Evolutionary conservation across 2,113 vertebrate genomes (phyloP).

Genomic region (Glaucomys volans): DNA sequence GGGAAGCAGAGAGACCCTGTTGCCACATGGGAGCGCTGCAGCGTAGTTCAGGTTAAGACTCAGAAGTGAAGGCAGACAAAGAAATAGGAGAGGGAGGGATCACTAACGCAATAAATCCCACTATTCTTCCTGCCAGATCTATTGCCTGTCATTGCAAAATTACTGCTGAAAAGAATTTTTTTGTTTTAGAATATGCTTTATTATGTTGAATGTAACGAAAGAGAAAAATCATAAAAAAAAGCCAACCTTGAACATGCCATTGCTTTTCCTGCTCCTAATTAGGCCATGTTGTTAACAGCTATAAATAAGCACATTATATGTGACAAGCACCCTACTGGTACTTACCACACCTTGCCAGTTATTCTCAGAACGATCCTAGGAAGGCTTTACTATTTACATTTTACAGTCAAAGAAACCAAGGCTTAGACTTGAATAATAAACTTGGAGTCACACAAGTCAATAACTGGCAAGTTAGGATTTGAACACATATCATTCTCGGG

Average conservation of each 20-base stretch:
- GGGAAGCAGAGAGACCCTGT: background rate
- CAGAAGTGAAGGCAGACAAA: background rate
- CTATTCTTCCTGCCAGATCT: background rate
- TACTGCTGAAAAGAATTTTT: background rate
- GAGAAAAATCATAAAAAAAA: background rate
- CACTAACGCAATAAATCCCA: background rate
- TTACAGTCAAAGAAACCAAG: background rate
- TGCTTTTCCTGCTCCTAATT: background rate
- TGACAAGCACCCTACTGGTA: background rate
- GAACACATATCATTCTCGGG: background rate
- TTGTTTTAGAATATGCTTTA: background rate
- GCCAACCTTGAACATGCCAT: background rate
- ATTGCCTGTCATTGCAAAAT: background rate
- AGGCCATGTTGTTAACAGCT: background rate
- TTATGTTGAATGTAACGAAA: conserved; percentile 3
- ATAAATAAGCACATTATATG: background rate
- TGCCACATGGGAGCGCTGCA: background rate
- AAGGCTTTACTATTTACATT: background rate
- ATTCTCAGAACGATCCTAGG: background rate
- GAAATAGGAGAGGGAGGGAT: background rate
- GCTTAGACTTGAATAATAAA: background rate
- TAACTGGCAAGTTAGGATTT: background rate
- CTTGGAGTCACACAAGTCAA: background rate
- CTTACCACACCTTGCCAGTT: background rate
- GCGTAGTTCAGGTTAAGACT: fast-evolving